phyloP scores from a whole-genome alignment of 2,888 invertebrate species.

The Allacma fusca region DNA sequence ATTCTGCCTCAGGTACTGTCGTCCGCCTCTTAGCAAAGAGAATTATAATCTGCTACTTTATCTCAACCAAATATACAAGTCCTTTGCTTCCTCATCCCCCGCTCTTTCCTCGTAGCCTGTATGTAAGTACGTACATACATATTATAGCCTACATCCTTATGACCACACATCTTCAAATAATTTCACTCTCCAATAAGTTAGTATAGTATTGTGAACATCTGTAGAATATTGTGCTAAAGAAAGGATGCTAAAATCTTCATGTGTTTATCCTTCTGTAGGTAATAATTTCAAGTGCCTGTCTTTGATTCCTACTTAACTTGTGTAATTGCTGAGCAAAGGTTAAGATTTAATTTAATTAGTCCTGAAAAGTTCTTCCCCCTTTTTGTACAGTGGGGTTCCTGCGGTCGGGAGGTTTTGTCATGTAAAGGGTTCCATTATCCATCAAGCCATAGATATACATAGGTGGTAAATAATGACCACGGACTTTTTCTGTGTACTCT shows the following conservation, averaged over 20 bases:
- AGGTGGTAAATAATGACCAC: slow-evolving; percentile 4
- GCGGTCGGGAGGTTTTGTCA: not conserved
- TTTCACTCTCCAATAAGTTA: no score
- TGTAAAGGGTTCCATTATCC: not conserved
- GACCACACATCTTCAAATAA: not conserved
- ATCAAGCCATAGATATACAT: not conserved
- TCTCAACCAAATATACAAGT: not conserved
- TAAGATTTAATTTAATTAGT: not conserved
- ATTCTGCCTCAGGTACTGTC: slow-evolving; percentile 26
- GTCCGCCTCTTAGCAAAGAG: not conserved
- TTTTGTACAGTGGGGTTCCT: not conserved
- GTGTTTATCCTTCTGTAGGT: not conserved
- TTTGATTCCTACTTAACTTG: slow-evolving; percentile 5
- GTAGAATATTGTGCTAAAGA: no score
- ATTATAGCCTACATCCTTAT: slow-evolving; percentile 14
- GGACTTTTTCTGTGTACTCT: not conserved
- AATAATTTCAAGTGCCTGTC: not conserved
- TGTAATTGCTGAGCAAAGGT: not conserved
- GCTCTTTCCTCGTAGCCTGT: no score
- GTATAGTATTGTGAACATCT: no score
- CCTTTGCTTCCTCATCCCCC: not conserved
- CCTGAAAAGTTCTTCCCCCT: not conserved
- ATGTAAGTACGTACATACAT: no score
- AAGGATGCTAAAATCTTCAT: no score
- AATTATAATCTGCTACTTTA: slow-evolving; percentile 33